Percentiles rank a stretch among this genome's conserved stretches.
phyloP scores from a whole-genome alignment of 2,888 invertebrate species.

The Acanthopleura granulata region DNA sequence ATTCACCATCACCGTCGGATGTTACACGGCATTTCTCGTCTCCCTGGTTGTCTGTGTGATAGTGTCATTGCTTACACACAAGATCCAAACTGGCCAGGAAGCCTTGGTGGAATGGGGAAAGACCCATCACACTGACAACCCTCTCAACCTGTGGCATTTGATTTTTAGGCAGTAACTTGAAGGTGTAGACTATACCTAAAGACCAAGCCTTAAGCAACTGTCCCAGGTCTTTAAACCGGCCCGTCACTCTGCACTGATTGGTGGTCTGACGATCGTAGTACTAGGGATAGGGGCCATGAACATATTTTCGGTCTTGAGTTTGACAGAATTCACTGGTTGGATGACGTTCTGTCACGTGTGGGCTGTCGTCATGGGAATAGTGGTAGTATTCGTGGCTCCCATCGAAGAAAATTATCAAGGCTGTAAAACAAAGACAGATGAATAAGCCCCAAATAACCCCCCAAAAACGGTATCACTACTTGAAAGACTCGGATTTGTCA shows the following conservation, averaged over 20 bases:
- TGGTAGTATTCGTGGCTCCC: not conserved
- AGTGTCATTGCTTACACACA: not conserved
- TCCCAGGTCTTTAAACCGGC: not conserved
- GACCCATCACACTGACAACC: not conserved
- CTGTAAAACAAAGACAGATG: not conserved
- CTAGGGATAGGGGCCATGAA: not conserved
- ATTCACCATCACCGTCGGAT: not conserved
- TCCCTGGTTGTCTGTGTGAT: not conserved
- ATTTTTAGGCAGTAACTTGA: not conserved
- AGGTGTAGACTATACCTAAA: not conserved
- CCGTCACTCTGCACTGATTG: not conserved
- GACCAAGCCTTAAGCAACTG: not conserved
- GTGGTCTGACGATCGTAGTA: not conserved
- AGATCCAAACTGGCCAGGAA: not conserved
- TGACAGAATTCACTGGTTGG: not conserved
- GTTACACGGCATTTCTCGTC: not conserved
- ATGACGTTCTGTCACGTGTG: not conserved
- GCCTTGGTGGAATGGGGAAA: conserved; percentile 4
- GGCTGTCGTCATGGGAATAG: not conserved
- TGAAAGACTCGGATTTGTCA: not conserved
- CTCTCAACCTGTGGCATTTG: conserved; percentile 9
- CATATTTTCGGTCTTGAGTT: not conserved
- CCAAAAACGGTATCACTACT: not conserved
- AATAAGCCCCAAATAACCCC: not conserved
- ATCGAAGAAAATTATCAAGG: not conserved